Conservation (phyloP, 2,797 vertebrate species). For the Eptatretus atami region DNA sequence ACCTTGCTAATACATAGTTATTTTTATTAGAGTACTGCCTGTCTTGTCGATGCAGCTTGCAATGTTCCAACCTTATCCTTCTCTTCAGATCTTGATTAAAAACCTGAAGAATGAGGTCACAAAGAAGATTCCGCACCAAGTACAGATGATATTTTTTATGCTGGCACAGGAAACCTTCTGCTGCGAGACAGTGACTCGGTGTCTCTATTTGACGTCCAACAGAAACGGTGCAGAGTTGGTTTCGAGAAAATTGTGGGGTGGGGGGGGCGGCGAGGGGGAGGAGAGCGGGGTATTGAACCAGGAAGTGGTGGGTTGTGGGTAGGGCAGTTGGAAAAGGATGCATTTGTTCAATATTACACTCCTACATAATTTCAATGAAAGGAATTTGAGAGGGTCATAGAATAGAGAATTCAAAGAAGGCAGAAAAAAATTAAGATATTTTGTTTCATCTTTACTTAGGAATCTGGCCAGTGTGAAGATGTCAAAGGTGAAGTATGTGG, state of each 20-base stretch:
- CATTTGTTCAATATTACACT: too few species aligned
- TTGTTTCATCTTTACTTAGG: conserved; percentile 12
- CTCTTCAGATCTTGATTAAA: conserved; percentile 55
- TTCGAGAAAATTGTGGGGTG: background rate
- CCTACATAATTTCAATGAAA: too few species aligned
- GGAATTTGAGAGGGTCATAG: too few species aligned
- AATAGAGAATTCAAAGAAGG: too few species aligned
- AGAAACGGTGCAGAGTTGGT: conserved; percentile 34
- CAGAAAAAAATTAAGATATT: too few species aligned
- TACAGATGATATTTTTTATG: conserved; percentile 93
- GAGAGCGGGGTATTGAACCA: background rate
- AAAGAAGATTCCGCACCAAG: conserved; percentile 82
- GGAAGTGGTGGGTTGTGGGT: background rate
- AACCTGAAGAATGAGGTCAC: conserved; percentile 96
- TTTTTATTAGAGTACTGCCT: background rate
- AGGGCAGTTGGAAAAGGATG: too few species aligned
- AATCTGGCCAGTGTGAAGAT: conserved; percentile 77
- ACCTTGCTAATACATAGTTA: too few species aligned
- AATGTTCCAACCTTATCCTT: background rate
- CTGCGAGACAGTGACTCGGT: conserved; percentile 48
- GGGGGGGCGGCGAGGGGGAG: too few species aligned
- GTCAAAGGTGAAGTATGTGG: conserved; percentile 88
- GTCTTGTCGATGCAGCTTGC: background rate
- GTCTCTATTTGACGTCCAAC: conserved; percentile 81
- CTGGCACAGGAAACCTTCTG: conserved; percentile 48